Conservation (phyloP, 2,888 invertebrate species). For the Acronicta aceris region DNA sequence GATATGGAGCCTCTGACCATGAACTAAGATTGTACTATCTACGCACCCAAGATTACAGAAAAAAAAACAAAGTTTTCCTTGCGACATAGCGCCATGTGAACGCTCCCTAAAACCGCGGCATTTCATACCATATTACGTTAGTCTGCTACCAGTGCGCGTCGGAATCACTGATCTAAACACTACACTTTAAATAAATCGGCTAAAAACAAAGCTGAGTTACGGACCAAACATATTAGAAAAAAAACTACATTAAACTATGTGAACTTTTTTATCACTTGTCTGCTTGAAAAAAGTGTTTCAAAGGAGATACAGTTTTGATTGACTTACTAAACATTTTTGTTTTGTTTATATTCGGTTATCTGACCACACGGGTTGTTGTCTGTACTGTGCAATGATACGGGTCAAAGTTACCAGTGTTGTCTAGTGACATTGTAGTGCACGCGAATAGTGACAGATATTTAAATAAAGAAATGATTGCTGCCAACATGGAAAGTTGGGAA, state of each 20-base stretch:
- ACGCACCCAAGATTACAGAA: background rate
- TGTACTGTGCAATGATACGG: background rate
- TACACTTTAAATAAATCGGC: constrained; percentile 5
- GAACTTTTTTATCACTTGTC: background rate
- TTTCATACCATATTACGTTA: constrained; percentile 24
- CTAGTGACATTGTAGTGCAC: background rate
- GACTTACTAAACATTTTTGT: background rate
- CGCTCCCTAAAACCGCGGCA: constrained; percentile 42
- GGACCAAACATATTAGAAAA: background rate
- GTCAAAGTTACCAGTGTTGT: background rate
- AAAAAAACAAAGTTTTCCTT: background rate
- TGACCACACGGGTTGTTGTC: background rate
- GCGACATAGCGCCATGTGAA: constrained; percentile 57
- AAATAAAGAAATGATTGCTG: background rate
- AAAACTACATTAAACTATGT: background rate
- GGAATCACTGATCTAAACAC: constrained; percentile 29
- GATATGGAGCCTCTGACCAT: too few species aligned
- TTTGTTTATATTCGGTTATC: constrained; percentile 1
- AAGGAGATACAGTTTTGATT: background rate
- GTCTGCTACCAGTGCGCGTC: constrained; percentile 25
- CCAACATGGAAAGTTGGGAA: background rate
- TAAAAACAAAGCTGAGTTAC: background rate
- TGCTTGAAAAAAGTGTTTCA: background rate
- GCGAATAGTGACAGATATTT: background rate
- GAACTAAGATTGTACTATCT: too few species aligned